Evolutionary conservation across 2,113 vertebrate genomes (phyloP).

Genomic region (Asarcornis scutulata): DNA sequence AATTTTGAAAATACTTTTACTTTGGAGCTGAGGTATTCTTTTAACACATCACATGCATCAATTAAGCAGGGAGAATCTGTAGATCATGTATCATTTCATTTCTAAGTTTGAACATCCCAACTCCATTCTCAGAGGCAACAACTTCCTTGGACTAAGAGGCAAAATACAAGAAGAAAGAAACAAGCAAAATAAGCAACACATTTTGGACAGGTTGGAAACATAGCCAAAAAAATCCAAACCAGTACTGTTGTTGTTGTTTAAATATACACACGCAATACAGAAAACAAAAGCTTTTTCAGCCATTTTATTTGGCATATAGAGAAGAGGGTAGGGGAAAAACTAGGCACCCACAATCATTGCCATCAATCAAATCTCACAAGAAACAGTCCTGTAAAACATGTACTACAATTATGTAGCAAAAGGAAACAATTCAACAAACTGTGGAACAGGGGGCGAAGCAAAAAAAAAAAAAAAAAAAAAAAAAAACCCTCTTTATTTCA

Average conservation of each 20-base stretch:
- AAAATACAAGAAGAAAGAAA: neutral
- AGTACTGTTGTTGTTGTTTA: neutral
- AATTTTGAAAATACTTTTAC: accelerated
- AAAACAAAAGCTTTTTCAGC: neutral
- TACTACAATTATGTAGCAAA: neutral
- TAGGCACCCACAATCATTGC: neutral
- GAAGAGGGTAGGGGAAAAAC: neutral
- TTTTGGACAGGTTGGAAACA: neutral
- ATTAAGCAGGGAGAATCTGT: neutral
- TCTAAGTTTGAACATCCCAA: neutral
- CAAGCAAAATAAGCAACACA: neutral
- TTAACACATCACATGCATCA: neutral
- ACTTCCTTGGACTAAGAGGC: neutral
- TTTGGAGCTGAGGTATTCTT: neutral
- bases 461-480: neutral
- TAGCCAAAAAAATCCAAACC: neutral
- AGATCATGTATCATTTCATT: neutral
- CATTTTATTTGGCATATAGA: neutral
- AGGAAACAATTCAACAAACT: neutral
- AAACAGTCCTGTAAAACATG: neutral
- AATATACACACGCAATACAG: neutral
- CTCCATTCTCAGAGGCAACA: neutral
- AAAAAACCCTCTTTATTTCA: neutral
- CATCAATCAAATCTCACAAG: neutral
- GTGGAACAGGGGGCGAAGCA: neutral